Evolutionary conservation across 1,140 invertebrate genomes (phyloP), one percentile per base, ranked within the genome.

Genomic region (Diorhabda carinulata): DNA sequence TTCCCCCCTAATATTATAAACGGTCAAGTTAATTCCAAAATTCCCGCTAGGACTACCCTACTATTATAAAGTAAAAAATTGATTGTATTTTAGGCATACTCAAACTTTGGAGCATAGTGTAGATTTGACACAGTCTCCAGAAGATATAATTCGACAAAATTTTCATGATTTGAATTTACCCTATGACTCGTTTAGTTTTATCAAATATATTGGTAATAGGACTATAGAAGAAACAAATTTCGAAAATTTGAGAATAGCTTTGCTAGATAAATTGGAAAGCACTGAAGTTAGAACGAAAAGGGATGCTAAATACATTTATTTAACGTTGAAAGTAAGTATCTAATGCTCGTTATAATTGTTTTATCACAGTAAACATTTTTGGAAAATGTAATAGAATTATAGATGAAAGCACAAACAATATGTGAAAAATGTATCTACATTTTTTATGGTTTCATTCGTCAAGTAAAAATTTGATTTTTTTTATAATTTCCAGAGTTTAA

Each of bases 121-220:
- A 85, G 87, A 81, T 79, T 81, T 83, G 47, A 79, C 79, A 9
- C 86, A 89, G 77, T 88, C 85, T 70, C 82, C 89, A 3, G 91
- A 92, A 79, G 88, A 90, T 63, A 82, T 90, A 62, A 73, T 94
- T 47, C 82, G 86, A 66, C 81, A 83, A 7, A 84, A 84, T 70
- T 92, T 94, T 79, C 82, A 83, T 47, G 83, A 87, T 67, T 80
- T 90, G 70, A 83, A 86, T 10, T 82, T 88, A 41, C 85, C 86
- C 71, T 87, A 88, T 44, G 89, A 92, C 66, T 88, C 90, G 5
- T 93, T 92, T 76, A 90, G 87, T 78, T 89, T 89, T 2, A 80
- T 94, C 2, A 87, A 88, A 73, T 92, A 93, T 78, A 82, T 92
- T 63, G 91, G 90, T 2, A 82, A 87, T 57, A 85, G 86, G 72